Evolutionary conservation across 2,797 vertebrate genomes (phyloP), one percentile per base, ranked within the genome.

Genomic region (Enteromius treurensis): DNA sequence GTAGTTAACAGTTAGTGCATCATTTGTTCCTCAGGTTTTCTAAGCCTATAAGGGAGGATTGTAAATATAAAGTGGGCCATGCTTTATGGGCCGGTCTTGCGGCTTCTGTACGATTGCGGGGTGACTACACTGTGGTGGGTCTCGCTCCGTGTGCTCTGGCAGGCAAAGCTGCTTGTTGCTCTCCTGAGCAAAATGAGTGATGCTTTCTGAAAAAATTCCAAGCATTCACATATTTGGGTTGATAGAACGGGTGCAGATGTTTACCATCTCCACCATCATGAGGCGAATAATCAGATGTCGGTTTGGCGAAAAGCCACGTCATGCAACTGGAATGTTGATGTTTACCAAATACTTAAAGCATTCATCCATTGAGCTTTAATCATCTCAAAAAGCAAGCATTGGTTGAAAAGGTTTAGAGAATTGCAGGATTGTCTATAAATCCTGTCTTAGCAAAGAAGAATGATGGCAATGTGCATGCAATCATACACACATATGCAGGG

Each of bases 281-380:
- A 77, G 40, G 60, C 4, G 34, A 79, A 55, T 65, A 23, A 69
- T 80, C 76, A 73, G 55, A 42, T 45, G 65, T 40, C 76, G 37
- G 77, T 58, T 73, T 80, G 7, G 69, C 81, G 78, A 85, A 85
- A 32, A 81, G 78, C 19, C 55, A 67, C 29, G 62, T 87, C 75
- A 87, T 84, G 53, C 78, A 82, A 65, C 67, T 80, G 84, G 86
- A 88, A 86, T 86, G 78, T 81, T 68, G 79, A 79, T 64, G 45
- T 80, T 62, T 83, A 84, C 49, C 79, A 86, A 79, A 85, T 80
- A 69, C 82, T 79, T 80, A 83, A 88, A 87, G 77, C 32, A 51
- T 47, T 69, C 67, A 58, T 32, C 37, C 5, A 21, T 58, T 40
- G n/a, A 80, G 34, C 74, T 32, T 62, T 15, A 58, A 58, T 58